phyloP scores from a whole-genome alignment of 2,797 vertebrate genomes.

The Heteromormyrus szaboi region DNA sequence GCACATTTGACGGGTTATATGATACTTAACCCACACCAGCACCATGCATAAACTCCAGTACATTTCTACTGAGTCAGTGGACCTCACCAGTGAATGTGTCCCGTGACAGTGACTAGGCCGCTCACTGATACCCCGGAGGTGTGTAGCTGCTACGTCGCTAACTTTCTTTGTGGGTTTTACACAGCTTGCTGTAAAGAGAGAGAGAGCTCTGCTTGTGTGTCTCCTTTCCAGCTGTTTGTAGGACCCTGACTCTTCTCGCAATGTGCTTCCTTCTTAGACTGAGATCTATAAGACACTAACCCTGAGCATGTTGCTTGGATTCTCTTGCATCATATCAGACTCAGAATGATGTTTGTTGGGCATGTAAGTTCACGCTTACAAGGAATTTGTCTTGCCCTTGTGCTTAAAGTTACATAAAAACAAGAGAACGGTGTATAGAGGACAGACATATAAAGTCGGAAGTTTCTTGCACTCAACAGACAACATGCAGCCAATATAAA shows the following conservation, averaged over 20 bases:
- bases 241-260: neutral
- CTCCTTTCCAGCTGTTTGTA: neutral
- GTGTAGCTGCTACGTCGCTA: neutral
- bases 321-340: neutral
- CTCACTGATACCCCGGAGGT: neutral
- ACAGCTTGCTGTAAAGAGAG: neutral
- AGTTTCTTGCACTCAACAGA: neutral
- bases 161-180: neutral
- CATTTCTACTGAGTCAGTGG: neutral
- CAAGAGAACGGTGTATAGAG: neutral
- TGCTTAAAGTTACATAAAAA: neutral
- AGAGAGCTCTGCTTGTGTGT: neutral
- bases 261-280: neutral
- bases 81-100: neutral
- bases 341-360: neutral
- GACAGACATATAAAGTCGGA: neutral
- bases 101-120: neutral
- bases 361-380: neutral
- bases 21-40: neutral
- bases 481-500: neutral
- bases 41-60: neutral
- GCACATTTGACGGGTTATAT: neutral
- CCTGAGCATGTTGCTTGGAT: neutral
- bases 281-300: neutral
- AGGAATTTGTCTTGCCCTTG: neutral